Percentiles rank a stretch among this genome's conserved stretches.
These are phyloP conservation scores for Salvelinus fontinalis DNA, from an alignment of 2,113 vertebrate species.

Conservation along the genomic window DNA sequence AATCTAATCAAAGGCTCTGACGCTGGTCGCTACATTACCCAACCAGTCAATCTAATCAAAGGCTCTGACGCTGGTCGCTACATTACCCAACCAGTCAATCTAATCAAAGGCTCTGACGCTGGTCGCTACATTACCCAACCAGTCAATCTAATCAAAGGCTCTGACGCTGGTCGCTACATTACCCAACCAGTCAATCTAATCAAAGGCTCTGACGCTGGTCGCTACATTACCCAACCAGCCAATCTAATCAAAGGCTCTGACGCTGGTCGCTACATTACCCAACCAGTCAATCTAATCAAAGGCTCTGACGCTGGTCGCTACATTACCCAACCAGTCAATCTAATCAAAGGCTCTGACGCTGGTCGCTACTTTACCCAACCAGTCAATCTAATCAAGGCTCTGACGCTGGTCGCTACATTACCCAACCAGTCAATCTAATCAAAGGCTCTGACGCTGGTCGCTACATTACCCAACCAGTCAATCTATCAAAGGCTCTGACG, in stretches of 20 bases:
- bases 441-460: neutral
- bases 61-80: too few relatives aligned
- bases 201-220: neutral
- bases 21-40: neutral
- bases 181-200: slow-evolving; percentile 25
- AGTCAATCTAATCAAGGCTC: slow-evolving; percentile 28
- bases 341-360: slow-evolving; percentile 13
- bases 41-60: slow-evolving; percentile 31
- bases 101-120: slow-evolving; percentile 12
- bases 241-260: slow-evolving; percentile 21
- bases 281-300: slow-evolving; percentile 31
- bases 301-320: too few relatives aligned
- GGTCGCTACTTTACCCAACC: neutral
- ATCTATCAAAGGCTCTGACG: neutral
- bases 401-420: neutral
- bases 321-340: slow-evolving; percentile 10
- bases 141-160: slow-evolving; percentile 27
- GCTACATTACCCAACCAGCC: neutral
- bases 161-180: too few relatives aligned
- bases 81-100: slow-evolving; percentile 10
- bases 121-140: neutral
- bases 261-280: neutral
- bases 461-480: neutral
- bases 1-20: slow-evolving; percentile 21
- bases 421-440: slow-evolving; percentile 26